Conservation (phyloP, 1,140 invertebrate species). For the Conus ventricosus region DNA sequence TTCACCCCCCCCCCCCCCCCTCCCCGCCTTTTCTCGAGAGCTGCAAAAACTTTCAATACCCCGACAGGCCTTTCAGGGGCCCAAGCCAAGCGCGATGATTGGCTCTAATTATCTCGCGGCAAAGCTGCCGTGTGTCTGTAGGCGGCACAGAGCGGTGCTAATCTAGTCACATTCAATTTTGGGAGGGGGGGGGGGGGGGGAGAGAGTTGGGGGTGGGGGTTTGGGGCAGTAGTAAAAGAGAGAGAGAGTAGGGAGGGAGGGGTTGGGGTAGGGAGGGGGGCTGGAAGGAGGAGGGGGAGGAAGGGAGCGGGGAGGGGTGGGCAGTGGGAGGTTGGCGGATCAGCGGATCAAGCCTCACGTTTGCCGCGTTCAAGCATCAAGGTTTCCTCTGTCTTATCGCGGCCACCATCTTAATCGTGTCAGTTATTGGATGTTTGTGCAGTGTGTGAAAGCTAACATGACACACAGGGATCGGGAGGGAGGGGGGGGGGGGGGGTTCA, state of each 20-base stretch:
- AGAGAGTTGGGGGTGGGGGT: background rate
- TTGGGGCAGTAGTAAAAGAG: background rate
- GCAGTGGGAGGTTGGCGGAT: background rate
- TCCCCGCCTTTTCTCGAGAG: background rate
- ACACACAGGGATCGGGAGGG: background rate
- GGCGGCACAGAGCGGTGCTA: conserved; percentile 26
- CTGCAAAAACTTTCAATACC: conserved; percentile 17
- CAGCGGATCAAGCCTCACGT: background rate
- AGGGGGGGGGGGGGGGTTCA: too few species aligned
- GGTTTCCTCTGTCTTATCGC: conserved; percentile 11
- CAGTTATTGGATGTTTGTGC: conserved; percentile 33
- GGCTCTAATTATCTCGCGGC: conserved; percentile 38
- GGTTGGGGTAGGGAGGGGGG: background rate
- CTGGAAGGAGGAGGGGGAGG: background rate
- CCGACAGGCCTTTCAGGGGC: conserved; percentile 24
- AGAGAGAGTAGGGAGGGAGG: background rate
- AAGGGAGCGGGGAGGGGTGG: background rate
- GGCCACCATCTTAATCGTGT: conserved; percentile 20
- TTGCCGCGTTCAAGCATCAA: conserved; percentile 7
- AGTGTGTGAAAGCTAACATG: conserved; percentile 10
- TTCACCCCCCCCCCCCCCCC: background rate
- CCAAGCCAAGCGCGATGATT: conserved; percentile 34
- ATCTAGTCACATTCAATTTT: conserved; percentile 33
- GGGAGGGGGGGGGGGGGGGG: background rate
- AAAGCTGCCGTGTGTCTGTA: conserved; percentile 22